These are phyloP conservation scores for Drosophila athabasca DNA, from an alignment of 1,140 invertebrate genomes.

Conservation along the genomic window DNA sequence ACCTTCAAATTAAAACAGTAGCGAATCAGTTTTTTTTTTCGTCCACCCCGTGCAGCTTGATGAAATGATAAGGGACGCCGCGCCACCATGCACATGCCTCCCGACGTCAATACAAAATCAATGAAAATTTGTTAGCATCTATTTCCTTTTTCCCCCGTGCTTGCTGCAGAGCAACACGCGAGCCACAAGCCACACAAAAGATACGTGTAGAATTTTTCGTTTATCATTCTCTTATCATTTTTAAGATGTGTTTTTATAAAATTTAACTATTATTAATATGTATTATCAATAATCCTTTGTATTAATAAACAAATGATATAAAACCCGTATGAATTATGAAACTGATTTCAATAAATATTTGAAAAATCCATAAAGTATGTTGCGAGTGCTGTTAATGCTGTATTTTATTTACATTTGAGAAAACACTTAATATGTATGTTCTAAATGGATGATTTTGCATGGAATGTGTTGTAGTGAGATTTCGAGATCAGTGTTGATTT, in stretches of 20 bases:
- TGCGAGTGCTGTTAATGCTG: neutral
- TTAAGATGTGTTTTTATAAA: constrained; percentile 73
- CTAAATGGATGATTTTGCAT: constrained; percentile 53
- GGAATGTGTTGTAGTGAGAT: constrained; percentile 51
- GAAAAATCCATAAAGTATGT: constrained; percentile 47
- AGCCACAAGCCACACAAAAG: neutral
- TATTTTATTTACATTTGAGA: constrained; percentile 58
- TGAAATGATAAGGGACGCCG: constrained; percentile 11
- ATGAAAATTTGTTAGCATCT: constrained; percentile 23
- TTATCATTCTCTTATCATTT: constrained; percentile 52
- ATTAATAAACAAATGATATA: too few relatives aligned
- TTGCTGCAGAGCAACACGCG: neutral
- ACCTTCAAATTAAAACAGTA: constrained; percentile 59
- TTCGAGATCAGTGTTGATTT: constrained; percentile 5
- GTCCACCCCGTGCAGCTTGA: constrained; percentile 39
- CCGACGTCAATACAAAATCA: constrained; percentile 1
- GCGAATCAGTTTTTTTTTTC: constrained; percentile 63
- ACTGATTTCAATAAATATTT: constrained; percentile 79
- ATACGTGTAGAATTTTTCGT: constrained; percentile 28
- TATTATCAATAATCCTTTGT: constrained; percentile 34
- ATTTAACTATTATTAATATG: constrained; percentile 75
- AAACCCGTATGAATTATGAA: constrained; percentile 62
- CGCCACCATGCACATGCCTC: too few relatives aligned
- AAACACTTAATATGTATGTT: constrained; percentile 53
- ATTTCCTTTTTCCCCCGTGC: neutral